These are phyloP conservation scores for Chironomus riparius DNA, from an alignment of 2,888 invertebrate genomes.

Conservation along the genomic window DNA sequence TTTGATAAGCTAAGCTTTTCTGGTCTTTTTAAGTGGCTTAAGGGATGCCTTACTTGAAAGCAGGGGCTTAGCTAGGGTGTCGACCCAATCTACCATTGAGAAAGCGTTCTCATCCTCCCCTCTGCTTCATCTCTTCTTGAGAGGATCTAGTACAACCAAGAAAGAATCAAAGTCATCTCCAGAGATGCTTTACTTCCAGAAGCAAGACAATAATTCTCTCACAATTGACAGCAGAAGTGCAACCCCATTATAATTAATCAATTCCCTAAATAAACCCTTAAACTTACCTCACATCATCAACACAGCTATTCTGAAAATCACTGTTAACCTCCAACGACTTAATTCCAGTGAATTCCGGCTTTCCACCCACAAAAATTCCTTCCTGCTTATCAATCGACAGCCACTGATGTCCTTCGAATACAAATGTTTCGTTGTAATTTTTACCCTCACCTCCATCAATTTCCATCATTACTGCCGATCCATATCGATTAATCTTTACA, in stretches of 20 bases:
- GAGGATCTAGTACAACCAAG: too few relatives aligned
- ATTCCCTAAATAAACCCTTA: not conserved
- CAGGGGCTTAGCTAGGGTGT: too few relatives aligned
- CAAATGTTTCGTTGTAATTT: slow-evolving; percentile 43
- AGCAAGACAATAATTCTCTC: too few relatives aligned
- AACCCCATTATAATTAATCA: not conserved
- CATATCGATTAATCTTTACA: slow-evolving; percentile 43
- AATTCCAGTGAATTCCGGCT: slow-evolving; percentile 44
- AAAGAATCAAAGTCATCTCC: too few relatives aligned
- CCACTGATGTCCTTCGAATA: slow-evolving; percentile 43
- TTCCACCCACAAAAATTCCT: slow-evolving; percentile 46
- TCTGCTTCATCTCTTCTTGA: too few relatives aligned
- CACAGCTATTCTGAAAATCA: slow-evolving; percentile 42
- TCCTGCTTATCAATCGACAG: slow-evolving; percentile 44
- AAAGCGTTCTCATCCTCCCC: too few relatives aligned
- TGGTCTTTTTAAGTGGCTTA: too few relatives aligned
- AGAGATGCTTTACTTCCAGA: too few relatives aligned
- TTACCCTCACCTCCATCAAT: slow-evolving; percentile 49
- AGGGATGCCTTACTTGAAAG: too few relatives aligned
- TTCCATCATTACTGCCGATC: slow-evolving; percentile 44
- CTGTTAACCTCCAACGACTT: slow-evolving; percentile 43
- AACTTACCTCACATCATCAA: slow-evolving; percentile 29
- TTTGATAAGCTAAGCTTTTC: too few relatives aligned
- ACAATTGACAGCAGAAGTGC: too few relatives aligned
- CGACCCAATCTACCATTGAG: too few relatives aligned